These are phyloP conservation scores for Diploscapter pachys DNA, from an alignment of 1,140 invertebrate genomes.

Conservation along the genomic window DNA sequence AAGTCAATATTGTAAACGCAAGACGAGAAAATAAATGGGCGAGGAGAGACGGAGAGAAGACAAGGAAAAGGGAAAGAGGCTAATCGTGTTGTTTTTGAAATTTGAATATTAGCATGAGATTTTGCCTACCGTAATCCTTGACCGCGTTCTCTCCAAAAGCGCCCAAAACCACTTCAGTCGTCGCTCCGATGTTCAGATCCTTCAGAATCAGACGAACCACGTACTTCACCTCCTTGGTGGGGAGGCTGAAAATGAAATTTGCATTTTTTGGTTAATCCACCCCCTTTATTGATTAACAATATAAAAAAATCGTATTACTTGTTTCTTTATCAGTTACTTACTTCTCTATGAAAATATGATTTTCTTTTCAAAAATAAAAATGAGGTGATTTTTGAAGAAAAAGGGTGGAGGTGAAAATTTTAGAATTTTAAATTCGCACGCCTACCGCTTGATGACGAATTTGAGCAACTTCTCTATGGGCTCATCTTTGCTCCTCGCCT, in stretches of 20 bases:
- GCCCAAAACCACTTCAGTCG: no score
- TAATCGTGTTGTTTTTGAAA: no score
- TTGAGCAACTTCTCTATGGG: slow-evolving; percentile 10
- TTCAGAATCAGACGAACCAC: slow-evolving; percentile 24
- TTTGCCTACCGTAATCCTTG: no score
- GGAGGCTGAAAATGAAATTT: slow-evolving; percentile 2
- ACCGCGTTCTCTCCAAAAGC: no score
- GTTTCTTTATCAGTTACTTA: slow-evolving; percentile 7
- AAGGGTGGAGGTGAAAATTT: not conserved
- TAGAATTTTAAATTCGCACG: not conserved
- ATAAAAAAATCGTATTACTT: not conserved
- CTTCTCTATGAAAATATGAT: slow-evolving; percentile 6
- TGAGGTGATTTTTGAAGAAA: no score
- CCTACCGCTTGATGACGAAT: slow-evolving; percentile 23
- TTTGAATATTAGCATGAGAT: no score
- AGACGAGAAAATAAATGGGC: no score
- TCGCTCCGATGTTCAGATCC: slow-evolving; percentile 18
- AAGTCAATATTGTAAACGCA: no score
- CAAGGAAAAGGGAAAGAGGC: no score
- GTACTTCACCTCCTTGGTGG: slow-evolving; percentile 14
- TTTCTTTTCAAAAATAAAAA: not conserved
- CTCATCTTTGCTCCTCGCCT: slow-evolving; percentile 1
- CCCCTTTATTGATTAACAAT: not conserved
- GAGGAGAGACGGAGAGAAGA: no score
- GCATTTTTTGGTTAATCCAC: no score